Conservation (phyloP, 92 coral and sea anemone species). For the Scolanthus callimorphus region DNA sequence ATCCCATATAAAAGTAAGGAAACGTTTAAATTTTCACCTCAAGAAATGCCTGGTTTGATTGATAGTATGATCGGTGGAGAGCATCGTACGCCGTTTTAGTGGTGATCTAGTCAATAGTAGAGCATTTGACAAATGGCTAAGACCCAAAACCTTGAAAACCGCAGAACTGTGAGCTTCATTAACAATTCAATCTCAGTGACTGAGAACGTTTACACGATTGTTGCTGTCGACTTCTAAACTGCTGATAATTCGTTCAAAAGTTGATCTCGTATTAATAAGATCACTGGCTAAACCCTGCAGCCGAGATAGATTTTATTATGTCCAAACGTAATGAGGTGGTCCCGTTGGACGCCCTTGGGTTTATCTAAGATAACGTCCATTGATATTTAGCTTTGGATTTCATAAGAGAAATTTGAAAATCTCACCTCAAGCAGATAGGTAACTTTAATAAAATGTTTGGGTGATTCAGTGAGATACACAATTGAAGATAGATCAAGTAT, state of each 20-base stretch:
- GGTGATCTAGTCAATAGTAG: not conserved
- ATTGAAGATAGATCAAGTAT: too few relatives aligned
- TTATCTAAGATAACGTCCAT: slow-evolving; percentile 58
- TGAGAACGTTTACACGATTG: slow-evolving; percentile 11
- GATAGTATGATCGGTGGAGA: too few relatives aligned
- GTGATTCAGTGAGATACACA: too few relatives aligned
- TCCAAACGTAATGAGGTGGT: slow-evolving; percentile 32
- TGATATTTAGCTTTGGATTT: slow-evolving; percentile 83
- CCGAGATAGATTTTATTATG: slow-evolving; percentile 34
- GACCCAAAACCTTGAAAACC: slow-evolving; percentile 15
- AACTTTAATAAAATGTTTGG: slow-evolving; percentile 56
- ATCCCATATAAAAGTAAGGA: not conserved
- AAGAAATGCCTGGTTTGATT: too few relatives aligned
- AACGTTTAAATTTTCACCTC: too few relatives aligned
- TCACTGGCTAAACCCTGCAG: slow-evolving; percentile 5
- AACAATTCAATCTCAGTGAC: slow-evolving; percentile 16
- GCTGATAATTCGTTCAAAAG: not conserved
- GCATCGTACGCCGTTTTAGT: too few relatives aligned
- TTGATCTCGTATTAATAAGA: slow-evolving; percentile 2
- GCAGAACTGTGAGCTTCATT: slow-evolving; percentile 8
- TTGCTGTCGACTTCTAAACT: slow-evolving; percentile 4
- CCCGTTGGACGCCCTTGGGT: slow-evolving; percentile 39
- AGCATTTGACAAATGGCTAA: not conserved
- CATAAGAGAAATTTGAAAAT: slow-evolving; percentile 67
- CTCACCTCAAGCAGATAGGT: slow-evolving; percentile 66